Base-by-base conservation (phyloP, 2,113 vertebrate genomes). In the Plotosus lineatus region DNA sequence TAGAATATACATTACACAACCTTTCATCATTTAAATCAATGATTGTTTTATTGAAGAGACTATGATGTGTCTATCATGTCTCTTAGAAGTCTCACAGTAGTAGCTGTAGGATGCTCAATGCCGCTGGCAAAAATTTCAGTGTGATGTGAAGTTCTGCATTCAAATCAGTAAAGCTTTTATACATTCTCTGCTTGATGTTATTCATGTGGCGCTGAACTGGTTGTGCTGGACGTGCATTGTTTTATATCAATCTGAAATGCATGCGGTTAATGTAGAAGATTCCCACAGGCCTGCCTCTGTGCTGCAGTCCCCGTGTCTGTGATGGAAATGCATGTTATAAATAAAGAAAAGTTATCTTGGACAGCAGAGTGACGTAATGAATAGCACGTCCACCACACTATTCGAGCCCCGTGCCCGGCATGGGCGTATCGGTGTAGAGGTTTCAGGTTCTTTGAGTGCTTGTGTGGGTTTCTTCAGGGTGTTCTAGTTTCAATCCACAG, bases 1-100 rank as follows among this genome's bases (percentile, higher is more conserved):
- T 51, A 11, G 61, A 82, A 82, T 76, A 74, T 80, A 21, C 23
- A 12, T 21, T 80, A 21, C 23, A 12, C 14, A n/a, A 80, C 68
- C 73, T 12, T 21, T 80, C 61, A 80, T 38, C 55, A 60, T 73
- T 73, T 61, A 48, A 80, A 61, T 72, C 28, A 46, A 19, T 6
- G 19, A 23, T 40, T 31, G 53, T 26, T 12, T 48, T 73, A 61
- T 23, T 46, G 40, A 33, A 72, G 26, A 51, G 38, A 40, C 51
- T 33, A n/a, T 23, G 7, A 9, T 10, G 17, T 38, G 17, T 17
- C 26, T 40, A 33, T 55, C 42, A n/a, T 65, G 36, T n/a, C 38
- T 50, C 3, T 66, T 66, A 21, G 31, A 61, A 73, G 12, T 38
- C 65, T 11, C 3, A 44, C 26, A 36, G 8, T 26, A 44, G 58